Evolutionary conservation across 2,113 vertebrate genomes (phyloP), one percentile per base, ranked within the genome.

Genomic region (Tamias sibiricus): DNA sequence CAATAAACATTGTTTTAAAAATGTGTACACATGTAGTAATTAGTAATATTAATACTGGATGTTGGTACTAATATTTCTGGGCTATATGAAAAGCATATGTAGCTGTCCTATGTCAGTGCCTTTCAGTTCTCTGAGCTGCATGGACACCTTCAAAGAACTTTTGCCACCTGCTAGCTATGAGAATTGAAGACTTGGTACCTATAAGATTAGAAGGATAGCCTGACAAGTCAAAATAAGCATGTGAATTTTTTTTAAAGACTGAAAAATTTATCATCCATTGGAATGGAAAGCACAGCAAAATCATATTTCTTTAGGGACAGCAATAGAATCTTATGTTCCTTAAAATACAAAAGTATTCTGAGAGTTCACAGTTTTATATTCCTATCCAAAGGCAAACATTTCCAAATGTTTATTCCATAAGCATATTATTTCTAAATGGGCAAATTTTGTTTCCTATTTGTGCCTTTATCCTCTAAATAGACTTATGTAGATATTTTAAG

Each of bases 1-100:
- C 4, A 80, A 52, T 62, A 96, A 95, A 92, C 37, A 94, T 35
- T 92, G 42, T 95, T 90, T 89, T 66, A 19, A 88, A 88, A 90
- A 52, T 86, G 30, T 42, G 68, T 42, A 90, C 76, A 94, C 49
- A 72, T 79, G 66, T 72, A 86, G 76, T 66, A 87, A 96, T 91
- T 79, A 96, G 49, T 49, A 87, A 59, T 69, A 72, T 52, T 90
- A 32, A 88, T 1, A 62, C 40, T 95, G 49, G 37, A 77, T 94
- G 84, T 28, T 64, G 81, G 44, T 74, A 92, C 13, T 92, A 76
- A 84, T 93, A 83, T 86, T 92, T 88, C 87, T 94, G 76, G 24
- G 35, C 44, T 92, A 2, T 79, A 2, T 49, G 69, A 89, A 71
- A 86, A 47, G 77, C 90, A n/a, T 35, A 40, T 28, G 3, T 35